These are phyloP conservation scores for Yponomeuta plumbellus DNA, from an alignment of 2,888 invertebrate species.

Conservation along the genomic window DNA sequence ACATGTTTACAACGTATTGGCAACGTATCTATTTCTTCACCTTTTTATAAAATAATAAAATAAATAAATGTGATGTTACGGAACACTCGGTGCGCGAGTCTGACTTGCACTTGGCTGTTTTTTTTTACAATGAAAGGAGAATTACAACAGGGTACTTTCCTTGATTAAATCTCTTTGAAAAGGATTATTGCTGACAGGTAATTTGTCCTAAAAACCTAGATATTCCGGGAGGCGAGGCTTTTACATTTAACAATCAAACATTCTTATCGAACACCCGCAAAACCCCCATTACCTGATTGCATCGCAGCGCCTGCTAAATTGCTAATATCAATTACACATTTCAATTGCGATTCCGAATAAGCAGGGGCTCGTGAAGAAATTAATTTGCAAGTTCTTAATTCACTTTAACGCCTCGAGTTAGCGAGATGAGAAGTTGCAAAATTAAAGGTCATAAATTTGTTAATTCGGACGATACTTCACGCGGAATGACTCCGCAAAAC, in stretches of 20 bases:
- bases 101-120: not conserved
- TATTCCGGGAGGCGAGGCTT: not conserved
- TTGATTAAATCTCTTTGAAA: not conserved
- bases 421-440: not conserved
- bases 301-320: not conserved
- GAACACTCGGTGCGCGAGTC: not conserved
- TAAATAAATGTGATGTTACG: not conserved
- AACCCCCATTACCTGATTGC: not conserved
- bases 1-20: too few relatives aligned
- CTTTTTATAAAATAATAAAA: not conserved
- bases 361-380: not conserved
- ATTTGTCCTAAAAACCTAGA: slow-evolving; percentile 2
- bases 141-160: not conserved
- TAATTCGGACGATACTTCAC: not conserved
- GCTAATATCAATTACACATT: not conserved
- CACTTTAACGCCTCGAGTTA: not conserved
- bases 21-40: too few relatives aligned
- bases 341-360: not conserved
- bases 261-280: not conserved
- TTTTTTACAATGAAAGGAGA: not conserved
- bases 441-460: slow-evolving; percentile 8
- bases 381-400: not conserved
- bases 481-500: slow-evolving; percentile 5
- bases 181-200: slow-evolving; percentile 3
- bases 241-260: not conserved